These are phyloP conservation scores for Lathronympha strigana DNA, from an alignment of 2,888 invertebrate species.

Conservation along the genomic window DNA sequence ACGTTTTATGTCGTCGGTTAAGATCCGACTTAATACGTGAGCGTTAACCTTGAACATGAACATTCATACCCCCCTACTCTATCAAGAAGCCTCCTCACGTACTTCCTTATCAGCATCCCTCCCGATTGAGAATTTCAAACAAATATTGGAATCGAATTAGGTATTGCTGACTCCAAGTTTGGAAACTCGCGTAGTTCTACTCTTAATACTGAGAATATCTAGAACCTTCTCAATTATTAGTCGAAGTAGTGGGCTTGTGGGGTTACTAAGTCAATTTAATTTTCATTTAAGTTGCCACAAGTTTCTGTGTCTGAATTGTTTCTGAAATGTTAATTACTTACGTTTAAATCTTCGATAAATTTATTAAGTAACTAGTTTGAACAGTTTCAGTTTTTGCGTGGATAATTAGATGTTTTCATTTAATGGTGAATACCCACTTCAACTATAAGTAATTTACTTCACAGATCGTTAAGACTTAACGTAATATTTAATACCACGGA, in stretches of 20 bases:
- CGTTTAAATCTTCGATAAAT: background rate
- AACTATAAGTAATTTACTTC: no score
- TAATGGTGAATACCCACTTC: background rate
- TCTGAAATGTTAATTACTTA: conserved; percentile 6
- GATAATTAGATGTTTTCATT: background rate
- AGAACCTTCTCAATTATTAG: conserved; percentile 9
- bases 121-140: conserved; percentile 14
- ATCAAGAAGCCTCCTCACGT: conserved; percentile 4
- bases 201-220: conserved; percentile 1
- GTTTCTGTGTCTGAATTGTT: background rate
- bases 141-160: conserved; percentile 20
- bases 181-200: background rate
- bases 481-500: no score
- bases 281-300: background rate
- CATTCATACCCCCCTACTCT: background rate
- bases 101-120: conserved; percentile 1
- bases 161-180: background rate
- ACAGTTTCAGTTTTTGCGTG: background rate
- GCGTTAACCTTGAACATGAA: background rate
- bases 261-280: background rate
- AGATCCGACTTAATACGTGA: background rate
- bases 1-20: no score
- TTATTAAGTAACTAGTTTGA: background rate
- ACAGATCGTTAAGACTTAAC: no score
- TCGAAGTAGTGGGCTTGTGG: background rate